Percentiles rank a stretch among this genome's conserved stretches.
Conservation (phyloP, 1,140 invertebrate species). For the Brachionus rubens region DNA sequence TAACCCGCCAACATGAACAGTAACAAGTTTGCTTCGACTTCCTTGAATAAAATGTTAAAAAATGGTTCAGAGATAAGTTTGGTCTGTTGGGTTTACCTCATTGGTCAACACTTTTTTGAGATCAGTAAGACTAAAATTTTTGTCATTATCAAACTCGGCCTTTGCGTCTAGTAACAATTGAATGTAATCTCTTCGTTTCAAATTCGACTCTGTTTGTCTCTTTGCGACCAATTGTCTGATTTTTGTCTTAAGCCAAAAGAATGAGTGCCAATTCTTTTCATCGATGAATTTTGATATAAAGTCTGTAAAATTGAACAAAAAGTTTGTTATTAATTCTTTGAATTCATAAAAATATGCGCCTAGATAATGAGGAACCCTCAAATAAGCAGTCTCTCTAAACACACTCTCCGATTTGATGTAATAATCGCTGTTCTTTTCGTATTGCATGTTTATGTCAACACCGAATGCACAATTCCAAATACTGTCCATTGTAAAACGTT, state of each 20-base stretch:
- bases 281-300: background rate
- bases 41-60: constrained; percentile 47
- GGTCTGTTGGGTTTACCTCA: background rate
- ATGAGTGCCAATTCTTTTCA: background rate
- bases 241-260: constrained; percentile 1
- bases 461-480: constrained; percentile 46
- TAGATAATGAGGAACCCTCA: background rate
- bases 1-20: constrained; percentile 56
- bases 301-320: background rate
- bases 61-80: background rate
- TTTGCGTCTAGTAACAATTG: constrained; percentile 22
- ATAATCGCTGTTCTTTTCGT: constrained; percentile 56
- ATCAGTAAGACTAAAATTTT: background rate
- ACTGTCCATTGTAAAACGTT: constrained; percentile 16
- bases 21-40: constrained; percentile 52
- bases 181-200: constrained; percentile 19
- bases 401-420: background rate
- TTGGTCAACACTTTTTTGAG: background rate
- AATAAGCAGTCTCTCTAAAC: background rate
- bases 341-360: constrained; percentile 26
- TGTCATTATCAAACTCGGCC: background rate
- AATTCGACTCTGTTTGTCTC: background rate
- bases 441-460: constrained; percentile 46
- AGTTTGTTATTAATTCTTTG: background rate
- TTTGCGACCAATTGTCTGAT: constrained; percentile 8